Evolutionary conservation across 1,140 invertebrate genomes (phyloP).

Genomic region (Euura lappo): DNA sequence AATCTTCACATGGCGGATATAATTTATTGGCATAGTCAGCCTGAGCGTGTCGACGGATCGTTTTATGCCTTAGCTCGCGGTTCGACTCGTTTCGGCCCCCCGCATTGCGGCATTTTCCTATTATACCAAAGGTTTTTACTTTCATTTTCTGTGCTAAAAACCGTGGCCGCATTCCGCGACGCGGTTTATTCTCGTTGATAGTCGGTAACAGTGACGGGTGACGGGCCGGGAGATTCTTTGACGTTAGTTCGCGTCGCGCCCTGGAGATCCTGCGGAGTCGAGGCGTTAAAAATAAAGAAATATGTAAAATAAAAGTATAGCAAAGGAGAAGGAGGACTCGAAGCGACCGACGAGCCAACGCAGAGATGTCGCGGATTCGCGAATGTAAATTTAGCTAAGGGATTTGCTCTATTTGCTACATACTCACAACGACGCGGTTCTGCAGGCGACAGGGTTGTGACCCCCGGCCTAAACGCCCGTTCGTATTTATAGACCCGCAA

Average conservation of each 20-base stretch:
- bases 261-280: too few species aligned
- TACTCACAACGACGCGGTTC: background rate
- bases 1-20: too few species aligned
- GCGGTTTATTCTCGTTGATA: too few species aligned
- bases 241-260: too few species aligned
- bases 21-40: too few species aligned
- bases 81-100: background rate
- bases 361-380: background rate
- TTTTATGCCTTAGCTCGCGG: background rate
- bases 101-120: background rate
- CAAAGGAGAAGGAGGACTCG: background rate
- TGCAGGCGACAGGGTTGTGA: constrained; percentile 1
- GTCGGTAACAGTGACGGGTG: background rate
- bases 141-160: background rate
- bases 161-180: background rate
- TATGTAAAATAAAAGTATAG: background rate
- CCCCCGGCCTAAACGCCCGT: background rate
- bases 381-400: background rate
- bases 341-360: background rate
- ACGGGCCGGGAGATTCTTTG: background rate
- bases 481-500: background rate
- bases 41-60: background rate
- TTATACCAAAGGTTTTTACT: too few species aligned
- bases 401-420: background rate
- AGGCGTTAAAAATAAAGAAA: too few species aligned